A percentile compares a stretch with the other conserved stretches of the same genome.
Evolutionary conservation across 2,797 vertebrate genomes (phyloP).

Genomic region (Mastacembelus armatus): DNA sequence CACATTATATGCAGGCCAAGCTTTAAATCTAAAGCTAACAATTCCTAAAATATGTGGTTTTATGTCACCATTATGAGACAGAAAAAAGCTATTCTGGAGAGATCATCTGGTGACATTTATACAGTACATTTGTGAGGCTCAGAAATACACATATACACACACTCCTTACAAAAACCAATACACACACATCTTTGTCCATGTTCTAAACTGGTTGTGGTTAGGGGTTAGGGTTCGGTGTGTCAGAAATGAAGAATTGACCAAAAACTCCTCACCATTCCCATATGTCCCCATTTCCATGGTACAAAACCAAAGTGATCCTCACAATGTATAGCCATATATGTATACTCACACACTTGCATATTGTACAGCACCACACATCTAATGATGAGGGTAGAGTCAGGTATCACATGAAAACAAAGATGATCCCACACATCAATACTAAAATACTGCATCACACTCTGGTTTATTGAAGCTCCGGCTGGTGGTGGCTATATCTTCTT

Average conservation of each 20-base stretch:
- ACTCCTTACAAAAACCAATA: conserved; percentile 25
- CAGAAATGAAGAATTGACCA: too few relatives aligned
- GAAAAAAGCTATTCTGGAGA: too few relatives aligned
- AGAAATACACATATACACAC: conserved; percentile 26
- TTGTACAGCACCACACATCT: conserved; percentile 11
- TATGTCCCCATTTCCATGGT: too few relatives aligned
- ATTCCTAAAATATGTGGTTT: conserved; percentile 50
- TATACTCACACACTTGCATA: conserved; percentile 5
- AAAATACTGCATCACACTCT: conserved; percentile 14
- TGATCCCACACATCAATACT: conserved; percentile 21
- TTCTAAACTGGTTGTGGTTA: too few relatives aligned
- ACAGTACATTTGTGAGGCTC: conserved; percentile 52
- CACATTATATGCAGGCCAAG: conserved; percentile 38
- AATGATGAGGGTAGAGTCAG: conserved; percentile 46
- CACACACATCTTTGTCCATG: too few relatives aligned
- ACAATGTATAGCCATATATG: too few relatives aligned
- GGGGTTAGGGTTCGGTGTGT: too few relatives aligned
- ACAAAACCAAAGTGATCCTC: too few relatives aligned
- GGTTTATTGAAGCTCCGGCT: conserved; percentile 14
- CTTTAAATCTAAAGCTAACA: conserved; percentile 39
- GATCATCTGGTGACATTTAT: too few relatives aligned
- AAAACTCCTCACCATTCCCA: too few relatives aligned
- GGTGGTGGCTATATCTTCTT: conserved; percentile 1
- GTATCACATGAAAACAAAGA: conserved; percentile 47
- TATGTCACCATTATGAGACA: conserved; percentile 60